A percentile compares a stretch with the other conserved stretches of the same genome.
Conservation (phyloP, 2,888 invertebrate species). For the Auanema freiburgensis region DNA sequence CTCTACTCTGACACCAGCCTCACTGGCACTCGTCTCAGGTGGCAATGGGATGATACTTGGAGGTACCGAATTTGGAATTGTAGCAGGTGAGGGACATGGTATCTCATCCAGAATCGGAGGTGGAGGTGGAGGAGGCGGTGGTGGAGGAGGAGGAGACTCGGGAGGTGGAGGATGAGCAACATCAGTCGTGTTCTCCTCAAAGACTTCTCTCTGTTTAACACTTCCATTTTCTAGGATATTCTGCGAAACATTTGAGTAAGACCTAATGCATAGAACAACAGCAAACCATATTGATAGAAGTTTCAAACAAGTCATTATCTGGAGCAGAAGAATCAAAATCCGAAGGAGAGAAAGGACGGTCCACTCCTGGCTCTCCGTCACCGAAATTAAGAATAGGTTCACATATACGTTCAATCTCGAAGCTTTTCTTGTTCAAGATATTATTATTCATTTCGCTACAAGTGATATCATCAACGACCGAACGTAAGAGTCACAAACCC, state of each 20-base stretch:
- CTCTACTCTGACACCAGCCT: too few species aligned
- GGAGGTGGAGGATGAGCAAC: neutral
- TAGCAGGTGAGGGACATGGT: too few species aligned
- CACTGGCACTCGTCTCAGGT: too few species aligned
- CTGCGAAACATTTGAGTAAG: neutral
- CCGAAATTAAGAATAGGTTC: too few species aligned
- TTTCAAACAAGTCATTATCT: slow-evolving; percentile 7
- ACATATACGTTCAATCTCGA: too few species aligned
- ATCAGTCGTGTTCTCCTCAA: neutral
- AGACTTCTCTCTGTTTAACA: neutral
- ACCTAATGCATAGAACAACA: neutral
- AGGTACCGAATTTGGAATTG: too few species aligned
- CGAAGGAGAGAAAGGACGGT: slow-evolving; percentile 25
- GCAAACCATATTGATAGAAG: neutral
- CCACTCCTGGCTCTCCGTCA: slow-evolving; percentile 1
- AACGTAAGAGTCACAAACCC: too few species aligned
- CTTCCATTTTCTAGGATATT: too few species aligned
- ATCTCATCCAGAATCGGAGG: neutral
- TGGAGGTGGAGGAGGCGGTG: neutral
- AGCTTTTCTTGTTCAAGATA: too few species aligned
- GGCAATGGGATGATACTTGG: too few species aligned
- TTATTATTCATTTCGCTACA: too few species aligned
- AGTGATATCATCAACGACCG: too few species aligned
- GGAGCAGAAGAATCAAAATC: slow-evolving; percentile 24
- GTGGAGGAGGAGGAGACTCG: neutral